Conservation (phyloP, 2,888 invertebrate genomes). For the Aspidapion aeneum region DNA sequence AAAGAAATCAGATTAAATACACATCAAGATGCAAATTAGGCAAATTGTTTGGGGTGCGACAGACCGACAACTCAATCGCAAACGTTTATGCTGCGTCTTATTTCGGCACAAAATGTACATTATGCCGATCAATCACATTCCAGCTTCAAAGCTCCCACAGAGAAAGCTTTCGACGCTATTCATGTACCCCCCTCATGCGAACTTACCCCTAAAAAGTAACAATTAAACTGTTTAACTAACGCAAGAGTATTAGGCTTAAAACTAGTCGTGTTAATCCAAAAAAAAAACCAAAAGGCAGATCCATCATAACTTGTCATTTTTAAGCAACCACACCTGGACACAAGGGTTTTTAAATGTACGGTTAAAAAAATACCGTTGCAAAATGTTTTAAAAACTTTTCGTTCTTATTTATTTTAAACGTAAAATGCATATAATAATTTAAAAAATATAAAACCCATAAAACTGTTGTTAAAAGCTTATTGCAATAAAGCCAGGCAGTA, state of each 20-base stretch:
- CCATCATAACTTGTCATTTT: slow-evolving; percentile 25
- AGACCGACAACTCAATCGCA: slow-evolving; percentile 17
- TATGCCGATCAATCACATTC: slow-evolving; percentile 22
- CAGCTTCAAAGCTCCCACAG: slow-evolving; percentile 9
- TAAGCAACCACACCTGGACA: slow-evolving; percentile 18
- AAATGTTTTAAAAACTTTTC: no score
- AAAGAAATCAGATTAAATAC: slow-evolving; percentile 26
- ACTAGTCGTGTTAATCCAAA: slow-evolving; percentile 15
- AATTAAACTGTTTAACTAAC: slow-evolving; percentile 49
- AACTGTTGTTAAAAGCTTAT: no score
- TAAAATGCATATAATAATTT: no score
- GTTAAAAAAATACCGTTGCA: neutral
- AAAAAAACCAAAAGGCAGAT: slow-evolving; percentile 14
- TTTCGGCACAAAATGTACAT: slow-evolving; percentile 14
- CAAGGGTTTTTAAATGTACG: no score
- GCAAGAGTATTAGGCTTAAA: slow-evolving; percentile 43
- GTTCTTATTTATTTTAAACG: no score
- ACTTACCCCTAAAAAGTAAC: slow-evolving; percentile 36
- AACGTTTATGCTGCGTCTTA: slow-evolving; percentile 24
- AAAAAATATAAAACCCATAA: no score
- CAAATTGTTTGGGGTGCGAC: slow-evolving; percentile 23
- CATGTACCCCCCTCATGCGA: neutral
- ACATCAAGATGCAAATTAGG: slow-evolving; percentile 28
- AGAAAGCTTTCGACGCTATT: slow-evolving; percentile 18
- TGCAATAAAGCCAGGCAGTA: no score